A percentile compares a stretch with the other conserved stretches of the same genome.
These are phyloP conservation scores for Callosobruchus maculatus DNA, from an alignment of 2,888 invertebrate species.

Conservation along the genomic window DNA sequence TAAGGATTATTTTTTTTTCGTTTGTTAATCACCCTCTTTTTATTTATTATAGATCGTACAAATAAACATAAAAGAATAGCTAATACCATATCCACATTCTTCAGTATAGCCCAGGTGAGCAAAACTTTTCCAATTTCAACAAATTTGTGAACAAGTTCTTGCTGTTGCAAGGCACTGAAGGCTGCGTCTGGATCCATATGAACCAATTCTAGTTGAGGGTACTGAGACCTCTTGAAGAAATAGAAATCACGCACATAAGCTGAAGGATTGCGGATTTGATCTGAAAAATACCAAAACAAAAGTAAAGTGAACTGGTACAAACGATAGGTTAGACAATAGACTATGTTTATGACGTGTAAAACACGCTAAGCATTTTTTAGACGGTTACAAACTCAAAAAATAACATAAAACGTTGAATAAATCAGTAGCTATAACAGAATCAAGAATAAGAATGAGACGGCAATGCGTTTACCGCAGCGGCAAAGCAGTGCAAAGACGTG, in stretches of 20 bases:
- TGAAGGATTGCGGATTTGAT: slow-evolving; percentile 93
- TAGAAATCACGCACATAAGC: slow-evolving; percentile 91
- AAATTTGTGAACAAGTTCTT: slow-evolving; percentile 89
- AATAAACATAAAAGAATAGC: slow-evolving; percentile 39
- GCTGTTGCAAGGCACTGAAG: slow-evolving; percentile 81
- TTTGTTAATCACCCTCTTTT: too few species aligned
- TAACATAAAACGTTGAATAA: too few species aligned
- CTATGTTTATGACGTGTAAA: too few species aligned
- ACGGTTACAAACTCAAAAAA: too few species aligned
- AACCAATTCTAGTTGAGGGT: slow-evolving; percentile 92
- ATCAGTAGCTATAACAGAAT: too few species aligned
- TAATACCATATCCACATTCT: slow-evolving; percentile 87
- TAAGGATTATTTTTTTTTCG: too few species aligned
- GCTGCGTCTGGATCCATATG: slow-evolving; percentile 92
- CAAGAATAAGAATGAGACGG: too few species aligned
- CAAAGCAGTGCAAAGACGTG: too few species aligned
- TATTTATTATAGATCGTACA: too few species aligned
- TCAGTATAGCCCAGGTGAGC: slow-evolving; percentile 86
- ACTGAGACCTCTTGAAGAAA: slow-evolving; percentile 80
- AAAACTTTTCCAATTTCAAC: slow-evolving; percentile 96
- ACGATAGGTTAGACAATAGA: not conserved
- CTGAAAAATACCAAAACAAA: slow-evolving; percentile 51
- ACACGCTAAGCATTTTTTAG: too few species aligned
- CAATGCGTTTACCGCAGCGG: too few species aligned
- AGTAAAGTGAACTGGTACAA: not conserved